These are phyloP conservation scores for Capromys pilorides DNA, from an alignment of 2,797 vertebrate species.

Conservation along the genomic window DNA sequence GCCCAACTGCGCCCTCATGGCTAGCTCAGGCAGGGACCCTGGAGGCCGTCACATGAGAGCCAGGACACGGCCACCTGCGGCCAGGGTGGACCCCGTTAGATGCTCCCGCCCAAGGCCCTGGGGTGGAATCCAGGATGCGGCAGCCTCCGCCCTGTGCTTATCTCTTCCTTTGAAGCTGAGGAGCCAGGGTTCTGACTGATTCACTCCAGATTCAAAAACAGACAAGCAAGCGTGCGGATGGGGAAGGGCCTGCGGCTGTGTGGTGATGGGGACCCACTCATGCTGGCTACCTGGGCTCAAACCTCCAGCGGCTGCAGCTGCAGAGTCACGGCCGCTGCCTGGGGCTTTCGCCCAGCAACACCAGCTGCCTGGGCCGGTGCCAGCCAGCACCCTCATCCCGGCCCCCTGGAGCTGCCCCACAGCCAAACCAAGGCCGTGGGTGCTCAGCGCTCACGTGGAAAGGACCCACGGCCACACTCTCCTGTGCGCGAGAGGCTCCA, in stretches of 20 bases:
- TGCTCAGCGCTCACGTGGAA: not conserved
- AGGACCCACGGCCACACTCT: not conserved
- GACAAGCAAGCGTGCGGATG: slow-evolving; percentile 16
- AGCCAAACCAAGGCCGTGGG: not conserved
- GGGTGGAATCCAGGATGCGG: not conserved
- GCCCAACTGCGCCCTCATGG: not conserved
- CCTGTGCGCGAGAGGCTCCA: not conserved
- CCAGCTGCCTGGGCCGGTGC: slow-evolving; percentile 16
- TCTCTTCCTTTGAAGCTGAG: not conserved
- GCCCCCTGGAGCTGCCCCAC: not conserved
- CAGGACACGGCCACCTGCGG: not conserved
- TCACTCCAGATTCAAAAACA: slow-evolving; percentile 22
- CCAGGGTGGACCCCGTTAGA: not conserved
- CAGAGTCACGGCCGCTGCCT: slow-evolving; percentile 48
- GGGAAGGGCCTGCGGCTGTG: slow-evolving; percentile 29
- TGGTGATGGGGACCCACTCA: not conserved
- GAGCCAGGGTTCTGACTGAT: not conserved
- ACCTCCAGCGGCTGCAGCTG: slow-evolving; percentile 35
- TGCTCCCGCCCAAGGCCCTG: not conserved
- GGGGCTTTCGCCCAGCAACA: not conserved
- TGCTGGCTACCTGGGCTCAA: too few species aligned
- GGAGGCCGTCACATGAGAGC: not conserved
- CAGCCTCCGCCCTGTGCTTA: not conserved
- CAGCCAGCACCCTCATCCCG: not conserved
- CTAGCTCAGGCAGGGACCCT: not conserved